Percentiles rank a stretch among this genome's conserved stretches.
These are phyloP conservation scores for Littorina saxatilis DNA, from an alignment of 1,140 invertebrate species.

Conservation along the genomic window DNA sequence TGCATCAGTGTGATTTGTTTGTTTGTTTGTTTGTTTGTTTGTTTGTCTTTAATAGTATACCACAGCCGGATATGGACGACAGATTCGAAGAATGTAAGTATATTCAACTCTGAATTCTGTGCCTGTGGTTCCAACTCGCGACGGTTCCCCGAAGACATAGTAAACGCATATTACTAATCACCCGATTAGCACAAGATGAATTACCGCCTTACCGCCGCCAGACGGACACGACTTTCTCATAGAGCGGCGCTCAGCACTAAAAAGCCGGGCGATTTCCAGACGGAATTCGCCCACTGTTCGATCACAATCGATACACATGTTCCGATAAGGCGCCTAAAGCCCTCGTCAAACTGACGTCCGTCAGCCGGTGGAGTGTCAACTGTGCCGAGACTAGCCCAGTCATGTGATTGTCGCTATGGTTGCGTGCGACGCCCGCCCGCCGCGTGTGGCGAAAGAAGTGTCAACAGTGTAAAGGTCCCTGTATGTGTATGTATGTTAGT, in stretches of 20 bases:
- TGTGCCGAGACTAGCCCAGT: not conserved
- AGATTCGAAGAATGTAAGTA: too few species aligned
- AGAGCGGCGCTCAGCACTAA: not conserved
- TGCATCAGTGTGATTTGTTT: too few species aligned
- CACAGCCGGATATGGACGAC: too few species aligned
- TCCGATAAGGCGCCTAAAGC: not conserved
- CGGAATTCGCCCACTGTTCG: conserved; percentile 8
- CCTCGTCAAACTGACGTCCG: conserved; percentile 22
- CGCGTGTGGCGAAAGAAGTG: not conserved
- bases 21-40: too few species aligned
- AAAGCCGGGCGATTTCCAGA: conserved; percentile 2
- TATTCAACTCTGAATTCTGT: too few species aligned
- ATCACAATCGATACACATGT: conserved; percentile 31
- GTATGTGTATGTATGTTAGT: not conserved
- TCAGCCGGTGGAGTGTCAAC: not conserved
- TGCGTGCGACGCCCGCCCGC: conserved; percentile 24
- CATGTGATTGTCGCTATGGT: conserved; percentile 38
- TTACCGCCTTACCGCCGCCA: not conserved
- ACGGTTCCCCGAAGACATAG: not conserved
- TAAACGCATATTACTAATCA: not conserved
- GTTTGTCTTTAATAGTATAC: too few species aligned
- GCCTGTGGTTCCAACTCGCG: too few species aligned
- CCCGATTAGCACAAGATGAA: not conserved
- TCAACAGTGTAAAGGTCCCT: not conserved
- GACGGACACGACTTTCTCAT: not conserved